Evolutionary conservation across 2,888 invertebrate species (phyloP), one percentile per base, ranked within the genome.

Genomic region (Caenorhabditis zanzibari): DNA sequence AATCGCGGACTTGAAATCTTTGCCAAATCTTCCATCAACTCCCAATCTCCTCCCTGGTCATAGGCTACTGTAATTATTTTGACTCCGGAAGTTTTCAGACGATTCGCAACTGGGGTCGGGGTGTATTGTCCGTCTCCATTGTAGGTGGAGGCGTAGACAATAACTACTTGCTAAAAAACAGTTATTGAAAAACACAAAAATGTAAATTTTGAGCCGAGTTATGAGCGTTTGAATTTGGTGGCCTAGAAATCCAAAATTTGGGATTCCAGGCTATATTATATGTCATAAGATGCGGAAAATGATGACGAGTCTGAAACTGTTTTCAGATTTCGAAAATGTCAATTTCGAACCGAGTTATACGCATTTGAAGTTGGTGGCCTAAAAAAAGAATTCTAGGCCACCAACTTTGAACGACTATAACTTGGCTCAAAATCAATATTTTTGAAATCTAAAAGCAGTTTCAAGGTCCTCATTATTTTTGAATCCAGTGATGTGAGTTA

Each of bases 1-100:
- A 59, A 38, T 28, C 72, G 49, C 0, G 81, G 76, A 16, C 66
- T 47, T 0, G 84, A 61, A 24, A 84, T 44, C 3, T 77, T 49
- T 0, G 58, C 38, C 28, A 84, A 77, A 24, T 49, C 16, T 6
- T 10, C 19, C 4, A 73, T 16, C 6, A 80, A 49, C 4, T 47
- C 16, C n/a, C 49, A 56, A 44, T 76, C 73, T 26, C 72, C 69
- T 6, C 52, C 32, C 47, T 81, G 81, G n/a, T 73, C 24, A 63
- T 56, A 82, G 24, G 74, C 81, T 5, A 85, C 79, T 9, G 82
- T 82, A 54, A 69, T 38, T 32, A 85, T 63, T 9, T 41, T 64
- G 26, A 71, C 59, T 19, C 82, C 85, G 22, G 35, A 35, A 14
- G 61, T 16, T 26, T 79, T 85, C 52, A 85, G 32, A 14, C 76